Conservation (phyloP, 2,113 vertebrate species). For the Uria aalge region DNA sequence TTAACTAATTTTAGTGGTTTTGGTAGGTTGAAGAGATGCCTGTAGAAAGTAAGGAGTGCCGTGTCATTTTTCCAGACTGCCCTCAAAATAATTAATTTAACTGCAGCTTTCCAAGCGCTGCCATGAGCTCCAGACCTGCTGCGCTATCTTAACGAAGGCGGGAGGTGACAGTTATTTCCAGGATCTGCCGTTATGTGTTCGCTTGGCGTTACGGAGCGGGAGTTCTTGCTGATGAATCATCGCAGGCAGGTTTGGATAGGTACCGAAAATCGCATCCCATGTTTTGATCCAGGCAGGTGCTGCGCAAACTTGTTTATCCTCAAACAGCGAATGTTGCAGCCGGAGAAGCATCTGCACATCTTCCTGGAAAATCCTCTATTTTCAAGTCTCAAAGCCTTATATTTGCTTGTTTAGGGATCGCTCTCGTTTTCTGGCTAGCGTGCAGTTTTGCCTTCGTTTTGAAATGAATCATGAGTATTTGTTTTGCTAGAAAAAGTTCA, state of each 20-base stretch:
- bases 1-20: neutral
- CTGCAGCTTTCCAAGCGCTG: neutral
- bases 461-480: neutral
- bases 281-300: neutral
- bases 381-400: neutral
- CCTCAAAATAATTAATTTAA: neutral
- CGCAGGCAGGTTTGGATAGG: neutral
- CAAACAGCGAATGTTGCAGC: fast-evolving
- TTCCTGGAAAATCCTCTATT: neutral
- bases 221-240: neutral
- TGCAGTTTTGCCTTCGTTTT: neutral
- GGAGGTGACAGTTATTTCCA: neutral
- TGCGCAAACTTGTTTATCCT: neutral
- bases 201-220: fast-evolving
- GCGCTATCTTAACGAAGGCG: fast-evolving
- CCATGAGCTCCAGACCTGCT: neutral
- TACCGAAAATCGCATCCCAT: fast-evolving
- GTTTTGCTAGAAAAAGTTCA: neutral
- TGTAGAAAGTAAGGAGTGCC: neutral
- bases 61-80: neutral
- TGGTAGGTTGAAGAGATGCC: neutral
- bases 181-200: neutral
- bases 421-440: fast-evolving
- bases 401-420: neutral
- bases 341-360: neutral